Percentiles rank a stretch among this genome's conserved stretches.
These are phyloP conservation scores for Nettapus auritus DNA, from an alignment of 2,113 vertebrate species.

Conservation along the genomic window DNA sequence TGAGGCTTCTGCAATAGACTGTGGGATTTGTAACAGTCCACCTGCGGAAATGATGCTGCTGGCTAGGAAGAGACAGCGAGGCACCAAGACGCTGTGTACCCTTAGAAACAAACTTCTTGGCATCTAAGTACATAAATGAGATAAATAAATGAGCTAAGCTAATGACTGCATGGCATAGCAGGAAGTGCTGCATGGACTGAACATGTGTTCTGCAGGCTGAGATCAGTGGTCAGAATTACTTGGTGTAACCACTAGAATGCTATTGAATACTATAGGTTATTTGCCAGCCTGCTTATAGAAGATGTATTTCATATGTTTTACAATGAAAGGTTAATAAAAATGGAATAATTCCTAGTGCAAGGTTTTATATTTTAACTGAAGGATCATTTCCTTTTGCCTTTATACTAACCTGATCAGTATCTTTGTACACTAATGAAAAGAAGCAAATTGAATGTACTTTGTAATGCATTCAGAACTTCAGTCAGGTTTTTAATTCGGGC, in stretches of 20 bases:
- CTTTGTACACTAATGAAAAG: slow-evolving; percentile 38
- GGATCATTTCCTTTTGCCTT: slow-evolving; percentile 15
- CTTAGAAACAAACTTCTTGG: neutral
- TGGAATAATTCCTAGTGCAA: neutral
- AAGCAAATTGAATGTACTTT: slow-evolving; percentile 23
- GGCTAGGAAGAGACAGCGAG: neutral
- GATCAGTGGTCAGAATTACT: neutral
- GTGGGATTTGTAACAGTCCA: neutral
- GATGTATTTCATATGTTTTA: neutral
- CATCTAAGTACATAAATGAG: neutral
- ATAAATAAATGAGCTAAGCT: neutral
- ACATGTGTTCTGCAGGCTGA: neutral
- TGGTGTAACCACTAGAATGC: neutral
- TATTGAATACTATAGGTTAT: neutral
- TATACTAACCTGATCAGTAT: neutral
- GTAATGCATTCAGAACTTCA: slow-evolving; percentile 9
- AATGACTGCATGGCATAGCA: neutral
- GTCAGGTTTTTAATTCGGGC: neutral
- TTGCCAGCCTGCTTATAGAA: neutral
- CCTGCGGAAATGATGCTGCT: neutral
- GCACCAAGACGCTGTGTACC: neutral
- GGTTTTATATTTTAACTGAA: slow-evolving; percentile 11
- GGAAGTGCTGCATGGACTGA: neutral
- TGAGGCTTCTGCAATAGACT: fast-evolving
- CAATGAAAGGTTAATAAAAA: neutral